Percentiles rank a stretch among this genome's conserved stretches.
Conservation (phyloP, 2,113 vertebrate species). For the Loxodonta africana region DNA sequence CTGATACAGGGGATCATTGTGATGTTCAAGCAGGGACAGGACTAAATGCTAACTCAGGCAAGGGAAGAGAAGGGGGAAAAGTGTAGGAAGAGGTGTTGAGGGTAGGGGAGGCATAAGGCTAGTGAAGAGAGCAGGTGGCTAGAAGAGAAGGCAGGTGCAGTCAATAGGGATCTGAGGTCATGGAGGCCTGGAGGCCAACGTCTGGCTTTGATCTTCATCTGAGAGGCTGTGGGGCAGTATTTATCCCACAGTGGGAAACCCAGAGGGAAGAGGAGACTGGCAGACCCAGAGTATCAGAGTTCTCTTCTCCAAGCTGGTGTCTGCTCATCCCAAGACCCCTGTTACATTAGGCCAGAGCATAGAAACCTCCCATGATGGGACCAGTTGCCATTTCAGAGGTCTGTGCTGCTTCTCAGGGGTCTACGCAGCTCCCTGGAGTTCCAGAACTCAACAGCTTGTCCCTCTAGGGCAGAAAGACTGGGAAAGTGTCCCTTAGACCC, state of each 20-base stretch:
- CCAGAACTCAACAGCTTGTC: neutral
- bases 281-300: neutral
- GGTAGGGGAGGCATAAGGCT: no score
- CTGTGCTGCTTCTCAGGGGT: neutral
- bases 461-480: neutral
- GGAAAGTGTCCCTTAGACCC: neutral
- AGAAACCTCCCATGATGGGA: neutral
- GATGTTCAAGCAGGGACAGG: neutral
- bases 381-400: neutral
- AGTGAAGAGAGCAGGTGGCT: neutral
- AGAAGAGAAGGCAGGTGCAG: neutral
- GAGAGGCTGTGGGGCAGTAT: neutral
- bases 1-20: no score
- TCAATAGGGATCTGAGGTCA: neutral
- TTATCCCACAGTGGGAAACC: neutral
- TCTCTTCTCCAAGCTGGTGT: neutral
- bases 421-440: neutral
- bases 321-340: neutral
- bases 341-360: neutral
- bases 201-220: neutral
- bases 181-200: neutral
- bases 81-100: neutral
- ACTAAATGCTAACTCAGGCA: neutral
- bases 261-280: neutral
- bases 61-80: neutral